These are phyloP conservation scores for Ptyas mucosa DNA, from an alignment of 2,113 vertebrate species.

Conservation along the genomic window DNA sequence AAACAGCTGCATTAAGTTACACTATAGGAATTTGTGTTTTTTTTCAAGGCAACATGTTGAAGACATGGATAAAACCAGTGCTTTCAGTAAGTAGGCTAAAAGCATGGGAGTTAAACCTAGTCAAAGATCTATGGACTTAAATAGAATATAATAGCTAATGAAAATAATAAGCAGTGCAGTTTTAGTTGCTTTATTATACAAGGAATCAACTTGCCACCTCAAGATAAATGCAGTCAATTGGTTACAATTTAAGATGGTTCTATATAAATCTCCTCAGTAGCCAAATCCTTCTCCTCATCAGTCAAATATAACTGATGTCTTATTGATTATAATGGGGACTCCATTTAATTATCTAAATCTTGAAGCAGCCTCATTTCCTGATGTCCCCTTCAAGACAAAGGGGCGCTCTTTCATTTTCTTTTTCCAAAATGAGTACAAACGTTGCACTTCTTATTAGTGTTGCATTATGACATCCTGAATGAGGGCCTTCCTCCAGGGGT, in stretches of 20 bases:
- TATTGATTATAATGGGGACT: background rate
- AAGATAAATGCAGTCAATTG: background rate
- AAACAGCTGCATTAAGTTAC: background rate
- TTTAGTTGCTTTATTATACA: background rate
- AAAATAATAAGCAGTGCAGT: background rate
- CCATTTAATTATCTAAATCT: background rate
- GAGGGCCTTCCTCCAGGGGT: background rate
- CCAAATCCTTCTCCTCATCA: too few relatives aligned
- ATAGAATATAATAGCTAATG: background rate
- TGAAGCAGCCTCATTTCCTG: background rate
- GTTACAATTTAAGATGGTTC: background rate
- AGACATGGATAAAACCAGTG: background rate
- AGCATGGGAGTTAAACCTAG: background rate
- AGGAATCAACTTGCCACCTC: background rate
- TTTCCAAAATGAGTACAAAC: background rate
- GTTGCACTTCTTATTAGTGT: background rate
- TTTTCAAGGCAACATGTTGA: background rate
- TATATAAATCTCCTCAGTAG: background rate
- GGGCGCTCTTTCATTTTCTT: background rate
- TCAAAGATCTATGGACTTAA: background rate
- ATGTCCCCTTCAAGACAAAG: background rate
- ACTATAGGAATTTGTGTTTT: background rate
- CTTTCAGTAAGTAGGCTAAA: background rate
- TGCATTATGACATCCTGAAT: background rate
- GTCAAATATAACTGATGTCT: background rate